Evolutionary conservation across 2,797 vertebrate species (phyloP), one percentile per base, ranked within the genome.

Genomic region (Balearica regulorum): DNA sequence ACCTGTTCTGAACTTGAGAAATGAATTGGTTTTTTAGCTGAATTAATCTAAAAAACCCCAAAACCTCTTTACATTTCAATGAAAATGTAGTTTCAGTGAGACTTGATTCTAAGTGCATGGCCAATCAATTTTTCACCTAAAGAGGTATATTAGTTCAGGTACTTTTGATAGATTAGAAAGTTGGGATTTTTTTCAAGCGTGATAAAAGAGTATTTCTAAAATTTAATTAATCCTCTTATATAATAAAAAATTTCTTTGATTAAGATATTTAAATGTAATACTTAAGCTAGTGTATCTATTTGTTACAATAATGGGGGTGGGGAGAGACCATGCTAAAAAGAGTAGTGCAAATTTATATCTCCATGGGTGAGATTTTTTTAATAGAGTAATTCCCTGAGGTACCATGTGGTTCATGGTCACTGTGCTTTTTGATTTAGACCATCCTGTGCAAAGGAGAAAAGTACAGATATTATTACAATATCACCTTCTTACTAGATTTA

Each of bases 181-280:
- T 12, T 70, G 17, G 2, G 1, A 0, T 0, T 16, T 48, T 44
- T 62, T 26, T 6, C 1, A 29, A 31, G 24, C 1, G 16, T 62
- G 3, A 9, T 72, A 29, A 44, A 65, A 72, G n/a, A 16, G 6
- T 70, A 31, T 70, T 70, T 65, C 10, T 81, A 87, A 57, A 64
- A 54, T 82, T 75, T n/a, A 66, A 16, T 73, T 44, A 41, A 49
- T 21, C 8, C n/a, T 61, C 37, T 37, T 37, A 37, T 37, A 37
- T 37, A 37, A 37, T 37, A 37, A 37, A n/a, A 37, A 37, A 37
- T 37, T 37, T 37, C 37, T 37, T 37, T 37, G 37, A 37, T 37
- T 37, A 37, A 37, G 4, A 21, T 66, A 29, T 31, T 41, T 46
- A 46, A 37, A 28, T 68, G 3, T 20, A 82, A 28, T 61, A 33